Evolutionary conservation across 2,888 invertebrate species (phyloP).

Genomic region (Synanthedon myopaeformis): DNA sequence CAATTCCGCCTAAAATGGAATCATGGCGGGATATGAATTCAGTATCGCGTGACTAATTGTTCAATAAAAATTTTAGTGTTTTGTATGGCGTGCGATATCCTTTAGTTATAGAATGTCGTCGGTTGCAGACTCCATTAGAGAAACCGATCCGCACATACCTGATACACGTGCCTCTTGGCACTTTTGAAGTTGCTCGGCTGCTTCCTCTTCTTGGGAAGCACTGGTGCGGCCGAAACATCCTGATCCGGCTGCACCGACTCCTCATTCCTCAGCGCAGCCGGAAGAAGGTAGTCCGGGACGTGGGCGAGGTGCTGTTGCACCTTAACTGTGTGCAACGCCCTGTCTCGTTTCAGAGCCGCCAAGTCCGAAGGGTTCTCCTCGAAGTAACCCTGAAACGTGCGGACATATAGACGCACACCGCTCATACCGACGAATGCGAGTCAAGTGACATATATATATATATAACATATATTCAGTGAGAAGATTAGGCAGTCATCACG

Average conservation of each 20-base stretch:
- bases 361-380: constrained; percentile 92
- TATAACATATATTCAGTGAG: constrained; percentile 50
- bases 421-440: not conserved
- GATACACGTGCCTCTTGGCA: constrained; percentile 52
- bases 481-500: constrained; percentile 66
- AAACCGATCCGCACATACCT: constrained; percentile 24
- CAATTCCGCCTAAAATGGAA: too few species aligned
- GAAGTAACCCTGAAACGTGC: constrained; percentile 79
- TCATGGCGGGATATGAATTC: too few species aligned
- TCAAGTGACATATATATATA: too few species aligned
- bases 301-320: constrained; percentile 87
- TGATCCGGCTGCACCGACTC: constrained; percentile 53
- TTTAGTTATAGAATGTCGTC: too few species aligned
- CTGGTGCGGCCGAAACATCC: constrained; percentile 13
- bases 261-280: constrained; percentile 78
- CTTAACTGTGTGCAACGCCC: constrained; percentile 86
- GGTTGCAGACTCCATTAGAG: not conserved
- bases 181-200: constrained; percentile 36
- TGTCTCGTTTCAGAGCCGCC: constrained; percentile 86
- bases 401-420: not conserved
- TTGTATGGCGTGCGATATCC: too few species aligned
- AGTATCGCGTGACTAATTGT: too few species aligned
- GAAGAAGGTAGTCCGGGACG: constrained; percentile 93
- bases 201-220: constrained; percentile 36
- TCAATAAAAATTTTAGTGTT: too few species aligned